Evolutionary conservation across 2,113 vertebrate genomes (phyloP).

Genomic region (Xenopus laevis): DNA sequence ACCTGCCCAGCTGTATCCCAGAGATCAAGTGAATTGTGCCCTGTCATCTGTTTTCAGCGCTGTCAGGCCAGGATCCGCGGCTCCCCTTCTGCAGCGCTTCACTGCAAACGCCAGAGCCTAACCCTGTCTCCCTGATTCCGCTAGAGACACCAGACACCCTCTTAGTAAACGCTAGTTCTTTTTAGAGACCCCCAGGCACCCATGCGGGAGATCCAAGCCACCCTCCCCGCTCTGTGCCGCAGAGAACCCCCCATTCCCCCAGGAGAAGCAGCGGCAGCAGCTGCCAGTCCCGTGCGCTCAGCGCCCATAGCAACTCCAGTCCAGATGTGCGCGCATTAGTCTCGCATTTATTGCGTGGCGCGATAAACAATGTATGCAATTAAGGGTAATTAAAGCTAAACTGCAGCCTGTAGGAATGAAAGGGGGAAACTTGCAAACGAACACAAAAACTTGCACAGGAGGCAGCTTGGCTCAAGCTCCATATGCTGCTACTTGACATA

Average conservation of each 20-base stretch:
- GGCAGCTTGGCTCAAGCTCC: constrained; percentile 47
- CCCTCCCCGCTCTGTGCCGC: too few species aligned
- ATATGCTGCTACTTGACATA: not conserved
- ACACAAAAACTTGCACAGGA: constrained; percentile 79
- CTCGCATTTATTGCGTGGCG: constrained; percentile 97
- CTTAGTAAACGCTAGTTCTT: too few species aligned
- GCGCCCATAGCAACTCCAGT: constrained; percentile 72
- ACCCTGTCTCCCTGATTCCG: too few species aligned
- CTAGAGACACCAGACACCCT: too few species aligned
- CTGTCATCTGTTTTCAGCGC: too few species aligned
- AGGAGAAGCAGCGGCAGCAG: constrained; percentile 41
- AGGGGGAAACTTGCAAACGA: constrained; percentile 6
- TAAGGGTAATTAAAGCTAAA: constrained; percentile 99
- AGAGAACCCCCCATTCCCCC: not conserved
- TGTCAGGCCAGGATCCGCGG: too few species aligned
- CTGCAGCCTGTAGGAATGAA: constrained; percentile 70
- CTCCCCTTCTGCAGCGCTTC: too few species aligned
- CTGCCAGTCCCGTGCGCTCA: constrained; percentile 50
- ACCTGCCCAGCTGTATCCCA: too few species aligned
- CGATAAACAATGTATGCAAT: constrained; percentile 99
- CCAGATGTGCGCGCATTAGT: constrained; percentile 92
- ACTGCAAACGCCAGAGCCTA: too few species aligned
- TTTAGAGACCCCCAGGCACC: too few species aligned
- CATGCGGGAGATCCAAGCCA: too few species aligned
- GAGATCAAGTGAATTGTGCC: too few species aligned